Conservation (phyloP, 2,888 invertebrate genomes). For the Catocala nupta region DNA sequence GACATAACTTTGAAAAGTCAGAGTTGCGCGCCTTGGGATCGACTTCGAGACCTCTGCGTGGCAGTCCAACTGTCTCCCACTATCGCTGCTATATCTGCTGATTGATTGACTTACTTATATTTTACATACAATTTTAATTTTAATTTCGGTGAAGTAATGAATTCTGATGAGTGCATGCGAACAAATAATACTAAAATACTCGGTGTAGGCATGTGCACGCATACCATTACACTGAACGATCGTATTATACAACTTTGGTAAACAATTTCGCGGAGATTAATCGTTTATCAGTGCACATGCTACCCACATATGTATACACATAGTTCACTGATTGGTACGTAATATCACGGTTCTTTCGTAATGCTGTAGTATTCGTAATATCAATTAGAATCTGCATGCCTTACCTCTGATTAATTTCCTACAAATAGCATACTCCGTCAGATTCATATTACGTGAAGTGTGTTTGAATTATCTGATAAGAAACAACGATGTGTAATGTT, state of each 20-base stretch:
- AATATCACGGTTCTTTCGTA: slow-evolving; percentile 1
- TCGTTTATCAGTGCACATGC: background rate
- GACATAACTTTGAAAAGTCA: too few relatives aligned
- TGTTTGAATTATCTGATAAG: slow-evolving; percentile 16
- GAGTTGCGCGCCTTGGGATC: too few relatives aligned
- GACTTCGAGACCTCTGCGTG: too few relatives aligned
- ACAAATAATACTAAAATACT: too few relatives aligned
- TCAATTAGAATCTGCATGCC: slow-evolving; percentile 25
- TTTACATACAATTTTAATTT: too few relatives aligned
- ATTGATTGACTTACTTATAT: too few relatives aligned
- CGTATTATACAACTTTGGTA: slow-evolving; percentile 2
- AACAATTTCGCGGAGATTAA: background rate
- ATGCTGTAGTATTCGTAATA: slow-evolving; percentile 10
- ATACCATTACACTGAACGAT: background rate
- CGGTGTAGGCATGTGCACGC: too few relatives aligned
- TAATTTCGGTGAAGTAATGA: too few relatives aligned
- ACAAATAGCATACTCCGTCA: slow-evolving; percentile 15
- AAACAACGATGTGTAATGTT: background rate
- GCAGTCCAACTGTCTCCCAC: too few relatives aligned
- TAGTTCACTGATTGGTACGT: background rate
- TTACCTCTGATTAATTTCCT: slow-evolving; percentile 32
- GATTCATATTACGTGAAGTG: slow-evolving; percentile 15
- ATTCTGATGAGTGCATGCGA: too few relatives aligned
- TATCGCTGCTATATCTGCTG: too few relatives aligned
- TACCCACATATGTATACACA: background rate